Base-by-base conservation (phyloP, 64 coral and sea anemone genomes). In the Porites lutea region DNA sequence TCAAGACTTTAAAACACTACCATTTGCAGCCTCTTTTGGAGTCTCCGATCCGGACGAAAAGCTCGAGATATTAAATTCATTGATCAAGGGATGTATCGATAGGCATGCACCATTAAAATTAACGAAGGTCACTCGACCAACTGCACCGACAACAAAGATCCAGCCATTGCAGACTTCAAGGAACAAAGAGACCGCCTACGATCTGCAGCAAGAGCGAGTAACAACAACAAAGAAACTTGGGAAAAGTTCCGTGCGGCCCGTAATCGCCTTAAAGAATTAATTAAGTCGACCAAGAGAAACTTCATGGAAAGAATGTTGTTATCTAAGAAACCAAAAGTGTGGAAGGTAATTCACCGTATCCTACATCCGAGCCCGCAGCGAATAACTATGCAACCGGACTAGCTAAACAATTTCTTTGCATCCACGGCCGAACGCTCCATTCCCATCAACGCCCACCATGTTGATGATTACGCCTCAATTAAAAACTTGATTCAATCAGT, bases 31-130 rank as follows among this genome's bases (percentile, higher is more conserved):
- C 75, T 27, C 62, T 63, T 88, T 75, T 88, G 86, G 86, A 7
- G 9, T 88, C 37, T 71, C 72, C 4, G 72, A 71, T 75, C 86
- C 86, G 21, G 86, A 88, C 75, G 86, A 88, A 75, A 76, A 75
- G 86, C 70, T 76, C 13, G 86, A 76, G 4, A 46, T 43, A 76
- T 74, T 75, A 45, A 88, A 60, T 19, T 88, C 86, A 75, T 54
- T 88, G n/a, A 75, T 88, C 23, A 88, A 75, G 20, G 86, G 75
- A 27, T 54, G 69, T 54, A 87, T 87, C 27, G 69, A 87, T 44
- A 60, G 86, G 47, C 70, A 75, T 48, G 86, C 86, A 88, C 71
- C 70, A 47, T 43, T 88, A 59, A 88, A 60, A 88, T 45, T 43
- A 59, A 74, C 45, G 23, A 88, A 88, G 71, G 71, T 88, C 53